phyloP scores from a whole-genome alignment of 2,113 vertebrate species.

The Epinephelus lanceolatus region DNA sequence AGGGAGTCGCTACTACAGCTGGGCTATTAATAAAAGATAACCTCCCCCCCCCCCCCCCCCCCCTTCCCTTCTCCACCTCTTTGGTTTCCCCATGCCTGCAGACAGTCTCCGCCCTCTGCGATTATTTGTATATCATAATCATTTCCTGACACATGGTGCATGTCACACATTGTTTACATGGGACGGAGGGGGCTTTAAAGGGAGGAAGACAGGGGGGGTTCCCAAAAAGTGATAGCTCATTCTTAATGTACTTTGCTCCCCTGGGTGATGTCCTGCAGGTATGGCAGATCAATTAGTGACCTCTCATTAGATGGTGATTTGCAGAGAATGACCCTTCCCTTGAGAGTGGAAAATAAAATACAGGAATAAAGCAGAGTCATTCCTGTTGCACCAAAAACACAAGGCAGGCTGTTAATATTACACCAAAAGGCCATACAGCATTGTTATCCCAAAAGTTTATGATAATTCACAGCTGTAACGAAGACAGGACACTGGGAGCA shows the following conservation, averaged over 20 bases:
- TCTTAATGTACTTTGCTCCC: slow-evolving; percentile 48
- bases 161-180: slow-evolving; percentile 71
- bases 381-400: slow-evolving; percentile 49
- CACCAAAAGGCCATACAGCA: slow-evolving; percentile 14
- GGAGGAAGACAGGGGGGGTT: not conserved
- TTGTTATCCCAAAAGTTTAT: slow-evolving; percentile 22
- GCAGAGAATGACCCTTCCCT: slow-evolving; percentile 61
- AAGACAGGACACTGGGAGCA: slow-evolving; percentile 1
- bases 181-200: slow-evolving; percentile 28
- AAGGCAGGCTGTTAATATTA: slow-evolving; percentile 44
- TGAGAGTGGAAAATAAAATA: slow-evolving; percentile 61
- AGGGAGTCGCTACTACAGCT: slow-evolving; percentile 83
- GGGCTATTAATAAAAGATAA: slow-evolving; percentile 87
- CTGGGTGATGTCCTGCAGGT: slow-evolving; percentile 70
- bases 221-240: slow-evolving; percentile 43
- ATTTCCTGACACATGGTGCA: slow-evolving; percentile 73
- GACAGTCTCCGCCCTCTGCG: slow-evolving; percentile 63
- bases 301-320: slow-evolving; percentile 78
- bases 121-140: slow-evolving; percentile 75
- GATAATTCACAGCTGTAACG: slow-evolving; percentile 18
- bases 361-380: slow-evolving; percentile 41
- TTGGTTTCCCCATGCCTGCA: slow-evolving; percentile 58
- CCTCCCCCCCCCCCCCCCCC: slow-evolving; percentile 62
- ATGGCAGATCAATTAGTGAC: slow-evolving; percentile 82
- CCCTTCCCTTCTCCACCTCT: slow-evolving; percentile 46